These are phyloP conservation scores for Lamellibrachia columna DNA, from an alignment of 2,888 invertebrate species.

Conservation along the genomic window DNA sequence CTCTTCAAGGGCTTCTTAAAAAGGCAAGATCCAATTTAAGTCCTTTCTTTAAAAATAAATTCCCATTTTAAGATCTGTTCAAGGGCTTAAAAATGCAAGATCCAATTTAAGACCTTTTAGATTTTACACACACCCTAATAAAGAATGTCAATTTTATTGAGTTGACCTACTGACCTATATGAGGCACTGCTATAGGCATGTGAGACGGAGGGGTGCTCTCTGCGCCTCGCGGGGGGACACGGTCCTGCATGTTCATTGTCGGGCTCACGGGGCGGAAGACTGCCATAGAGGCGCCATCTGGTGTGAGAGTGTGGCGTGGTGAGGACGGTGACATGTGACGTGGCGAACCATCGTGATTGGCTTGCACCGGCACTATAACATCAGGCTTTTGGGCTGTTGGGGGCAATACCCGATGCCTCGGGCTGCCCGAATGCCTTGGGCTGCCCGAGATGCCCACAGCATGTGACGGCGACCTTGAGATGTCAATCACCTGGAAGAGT, in stretches of 20 bases:
- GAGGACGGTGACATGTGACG: conserved; percentile 12
- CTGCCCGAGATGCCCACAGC: neutral
- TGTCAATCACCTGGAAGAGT: neutral
- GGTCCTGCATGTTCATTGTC: neutral
- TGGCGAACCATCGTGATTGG: neutral
- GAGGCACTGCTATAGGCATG: neutral
- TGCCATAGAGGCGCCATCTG: neutral
- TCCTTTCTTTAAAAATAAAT: too few relatives aligned
- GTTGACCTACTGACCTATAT: neutral
- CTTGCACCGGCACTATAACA: neutral
- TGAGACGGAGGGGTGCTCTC: neutral
- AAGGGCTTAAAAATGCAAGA: too few relatives aligned
- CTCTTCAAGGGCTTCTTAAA: too few relatives aligned
- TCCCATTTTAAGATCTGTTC: too few relatives aligned
- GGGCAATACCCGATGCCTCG: neutral
- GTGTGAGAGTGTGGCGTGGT: neutral
- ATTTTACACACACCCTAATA: too few relatives aligned
- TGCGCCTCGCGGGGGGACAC: neutral
- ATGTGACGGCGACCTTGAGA: neutral
- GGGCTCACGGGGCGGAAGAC: neutral
- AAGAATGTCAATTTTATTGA: neutral
- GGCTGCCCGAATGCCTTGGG: neutral
- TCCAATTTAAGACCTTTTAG: too few relatives aligned
- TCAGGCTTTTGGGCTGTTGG: neutral
- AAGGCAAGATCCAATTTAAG: too few relatives aligned